Conservation (phyloP, 2,113 vertebrate genomes). For the Callospermophilus lateralis region DNA sequence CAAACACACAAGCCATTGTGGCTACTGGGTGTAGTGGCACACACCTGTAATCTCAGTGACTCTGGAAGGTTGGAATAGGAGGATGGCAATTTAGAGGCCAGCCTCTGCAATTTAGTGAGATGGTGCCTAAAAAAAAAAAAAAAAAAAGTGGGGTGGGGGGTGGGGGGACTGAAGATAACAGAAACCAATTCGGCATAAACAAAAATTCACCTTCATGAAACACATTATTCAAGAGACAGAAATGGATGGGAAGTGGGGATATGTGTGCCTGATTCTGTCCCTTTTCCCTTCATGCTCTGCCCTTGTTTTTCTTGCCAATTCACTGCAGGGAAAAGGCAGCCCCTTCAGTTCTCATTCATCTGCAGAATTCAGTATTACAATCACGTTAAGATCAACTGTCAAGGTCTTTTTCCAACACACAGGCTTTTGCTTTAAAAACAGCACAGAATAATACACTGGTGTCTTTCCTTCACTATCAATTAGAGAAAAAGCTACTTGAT, state of each 20-base stretch:
- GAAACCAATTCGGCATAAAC: background rate
- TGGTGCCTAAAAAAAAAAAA: too few species aligned
- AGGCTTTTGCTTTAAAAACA: constrained; percentile 19
- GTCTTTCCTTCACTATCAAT: constrained; percentile 6
- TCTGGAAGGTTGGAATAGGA: too few species aligned
- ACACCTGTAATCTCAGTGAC: too few species aligned
- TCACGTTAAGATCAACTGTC: background rate
- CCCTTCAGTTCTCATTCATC: background rate
- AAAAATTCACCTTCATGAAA: constrained; percentile 24
- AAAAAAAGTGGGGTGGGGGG: too few species aligned
- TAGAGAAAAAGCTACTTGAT: background rate
- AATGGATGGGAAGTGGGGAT: background rate
- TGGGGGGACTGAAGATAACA: background rate
- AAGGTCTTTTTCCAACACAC: background rate
- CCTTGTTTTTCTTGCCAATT: background rate
- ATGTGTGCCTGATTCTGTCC: background rate
- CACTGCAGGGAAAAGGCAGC: background rate
- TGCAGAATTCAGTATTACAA: background rate
- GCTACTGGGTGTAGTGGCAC: too few species aligned
- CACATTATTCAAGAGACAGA: background rate
- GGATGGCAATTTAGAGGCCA: too few species aligned
- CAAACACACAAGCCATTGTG: background rate
- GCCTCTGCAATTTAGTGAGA: too few species aligned
- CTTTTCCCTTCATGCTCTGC: background rate
- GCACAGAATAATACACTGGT: background rate